These are phyloP conservation scores for Machaerirhynchus nigripectus DNA, from an alignment of 2,113 vertebrate species.

Conservation along the genomic window DNA sequence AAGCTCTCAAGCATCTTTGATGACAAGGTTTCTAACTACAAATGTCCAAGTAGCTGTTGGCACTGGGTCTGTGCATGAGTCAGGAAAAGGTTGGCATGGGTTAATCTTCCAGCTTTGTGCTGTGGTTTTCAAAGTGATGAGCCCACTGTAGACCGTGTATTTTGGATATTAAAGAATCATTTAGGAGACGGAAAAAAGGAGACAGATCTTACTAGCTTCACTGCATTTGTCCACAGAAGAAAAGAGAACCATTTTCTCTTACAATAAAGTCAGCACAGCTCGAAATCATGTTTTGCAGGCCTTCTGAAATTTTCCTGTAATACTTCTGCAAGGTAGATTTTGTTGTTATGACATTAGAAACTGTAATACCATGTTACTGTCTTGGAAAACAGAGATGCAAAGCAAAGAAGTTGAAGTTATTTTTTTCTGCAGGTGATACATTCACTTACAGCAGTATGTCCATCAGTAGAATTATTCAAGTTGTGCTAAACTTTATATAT, in stretches of 20 bases:
- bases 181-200: not conserved
- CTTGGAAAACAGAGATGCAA: not conserved
- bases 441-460: not conserved
- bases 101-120: not conserved
- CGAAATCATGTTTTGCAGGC: not conserved
- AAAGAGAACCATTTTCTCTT: not conserved
- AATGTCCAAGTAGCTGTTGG: conserved; percentile 23
- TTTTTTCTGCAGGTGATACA: not conserved
- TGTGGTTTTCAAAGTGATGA: conserved; percentile 47
- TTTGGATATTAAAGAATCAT: not conserved
- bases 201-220: not conserved
- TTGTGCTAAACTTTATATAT: not conserved
- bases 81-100: not conserved
- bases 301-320: not conserved
- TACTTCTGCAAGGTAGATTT: not conserved
- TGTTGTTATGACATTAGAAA: not conserved
- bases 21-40: not conserved
- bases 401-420: not conserved
- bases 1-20: not conserved
- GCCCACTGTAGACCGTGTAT: not conserved
- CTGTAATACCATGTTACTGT: not conserved
- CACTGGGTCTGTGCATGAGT: not conserved
- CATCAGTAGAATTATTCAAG: not conserved
- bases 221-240: not conserved
- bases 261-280: not conserved